Evolutionary conservation across 2,888 invertebrate genomes (phyloP), one percentile per base, ranked within the genome.

Genomic region (Cosmorhoe ocellata): DNA sequence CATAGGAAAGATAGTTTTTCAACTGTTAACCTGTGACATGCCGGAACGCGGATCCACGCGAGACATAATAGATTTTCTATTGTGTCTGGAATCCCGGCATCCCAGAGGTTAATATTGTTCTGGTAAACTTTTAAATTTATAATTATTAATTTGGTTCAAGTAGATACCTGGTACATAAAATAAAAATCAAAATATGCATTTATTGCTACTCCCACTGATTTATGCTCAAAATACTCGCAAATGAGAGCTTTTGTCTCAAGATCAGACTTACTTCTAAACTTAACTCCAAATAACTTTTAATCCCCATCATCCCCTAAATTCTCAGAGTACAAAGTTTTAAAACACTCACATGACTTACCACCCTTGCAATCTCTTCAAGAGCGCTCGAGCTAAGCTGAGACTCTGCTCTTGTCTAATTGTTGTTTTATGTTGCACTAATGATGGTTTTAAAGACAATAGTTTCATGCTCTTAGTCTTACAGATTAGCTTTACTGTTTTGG

Each of bases 241-340:
- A 18, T 18, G 18, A 18, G 18, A 18, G 18, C 18, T 4, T n/a
- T n/a, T 18, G 12, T 40, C 38, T 50, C 39, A 28, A 34, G 39
- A 36, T 14, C 8, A 27, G 3, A 26, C 34, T 18, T 14, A 52
- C 61, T 66, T 59, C 50, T 63, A 60, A 46, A 42, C 41, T 45
- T 27, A 47, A 45, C 38, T 46, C 42, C 36, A 43, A 45, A 46
- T 44, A 47, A 52, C 38, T 48, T 32, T 18, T 28, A 51, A 48
- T 26, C 43, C 32, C 57, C 51, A 42, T 57, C 53, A 40, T 47
- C 44, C 34, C 27, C 27, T 46, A 40, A n/a, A 53, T 40, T 43
- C 38, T 33, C 90, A 91, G 91, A 90, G 91, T 91, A 84, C 81
- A 88, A 92, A 91, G 92, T 92, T 92, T 92, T 92, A 92, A 92